phyloP scores from a whole-genome alignment of 2,888 invertebrate species.

The Isoperla grammatica region DNA sequence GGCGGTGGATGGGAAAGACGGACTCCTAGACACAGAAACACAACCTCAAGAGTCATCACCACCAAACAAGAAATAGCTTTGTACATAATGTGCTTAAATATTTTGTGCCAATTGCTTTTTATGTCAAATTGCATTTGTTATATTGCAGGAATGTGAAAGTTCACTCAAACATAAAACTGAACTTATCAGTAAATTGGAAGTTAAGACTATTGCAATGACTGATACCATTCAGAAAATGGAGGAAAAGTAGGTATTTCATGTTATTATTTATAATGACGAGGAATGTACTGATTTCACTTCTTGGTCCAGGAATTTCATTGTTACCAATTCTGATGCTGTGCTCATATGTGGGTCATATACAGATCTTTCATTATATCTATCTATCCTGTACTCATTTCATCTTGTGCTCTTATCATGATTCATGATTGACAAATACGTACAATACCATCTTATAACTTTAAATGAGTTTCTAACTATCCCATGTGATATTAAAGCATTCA shows the following conservation, averaged over 20 bases:
- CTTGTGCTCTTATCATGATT: no score
- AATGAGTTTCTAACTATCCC: no score
- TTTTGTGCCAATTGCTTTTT: neutral
- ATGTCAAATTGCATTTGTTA: conserved; percentile 23
- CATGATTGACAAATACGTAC: no score
- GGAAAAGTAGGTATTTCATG: conserved; percentile 79
- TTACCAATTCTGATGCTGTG: neutral
- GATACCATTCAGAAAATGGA: conserved; percentile 89
- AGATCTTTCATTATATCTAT: no score
- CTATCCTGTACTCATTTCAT: no score
- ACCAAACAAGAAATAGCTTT: neutral
- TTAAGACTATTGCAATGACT: conserved; percentile 90
- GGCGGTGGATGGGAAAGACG: no score
- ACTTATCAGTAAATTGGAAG: conserved; percentile 87
- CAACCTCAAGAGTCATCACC: neutral
- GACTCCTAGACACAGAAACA: no score
- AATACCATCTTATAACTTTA: no score
- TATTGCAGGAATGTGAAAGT: conserved; percentile 85
- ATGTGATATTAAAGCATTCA: no score
- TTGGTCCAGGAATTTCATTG: neutral
- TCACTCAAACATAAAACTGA: conserved; percentile 95
- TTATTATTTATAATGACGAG: conserved; percentile 21
- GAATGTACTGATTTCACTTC: conserved; percentile 10
- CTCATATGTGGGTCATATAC: no score
- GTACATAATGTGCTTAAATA: neutral